Evolutionary conservation across 2,113 vertebrate genomes (phyloP).

Genomic region (Paedocypris sp.): DNA sequence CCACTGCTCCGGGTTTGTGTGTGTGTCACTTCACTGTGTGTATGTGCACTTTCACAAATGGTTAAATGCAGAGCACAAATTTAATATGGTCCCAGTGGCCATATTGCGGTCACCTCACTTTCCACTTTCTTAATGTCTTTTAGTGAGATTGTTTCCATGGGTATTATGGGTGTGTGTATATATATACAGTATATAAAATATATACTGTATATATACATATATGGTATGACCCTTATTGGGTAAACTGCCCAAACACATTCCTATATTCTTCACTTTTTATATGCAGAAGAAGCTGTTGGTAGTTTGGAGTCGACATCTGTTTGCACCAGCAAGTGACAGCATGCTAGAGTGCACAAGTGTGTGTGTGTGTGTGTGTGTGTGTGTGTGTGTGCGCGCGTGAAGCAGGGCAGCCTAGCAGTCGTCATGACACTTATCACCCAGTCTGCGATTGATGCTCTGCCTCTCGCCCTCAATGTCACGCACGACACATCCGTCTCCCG

Average conservation of each 20-base stretch:
- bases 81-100: too few relatives aligned
- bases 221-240: not conserved
- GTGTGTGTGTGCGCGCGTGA: conserved; percentile 2
- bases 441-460: conserved; percentile 38
- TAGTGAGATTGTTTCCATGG: too few relatives aligned
- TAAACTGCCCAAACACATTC: not conserved
- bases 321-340: not conserved
- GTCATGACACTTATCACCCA: conserved; percentile 24
- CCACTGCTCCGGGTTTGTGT: too few relatives aligned
- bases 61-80: too few relatives aligned
- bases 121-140: too few relatives aligned
- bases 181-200: too few relatives aligned
- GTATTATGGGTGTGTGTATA: too few relatives aligned
- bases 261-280: not conserved
- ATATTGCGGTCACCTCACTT: too few relatives aligned
- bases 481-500: conserved; percentile 54
- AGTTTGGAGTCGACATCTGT: not conserved
- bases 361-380: too few relatives aligned
- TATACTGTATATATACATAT: too few relatives aligned
- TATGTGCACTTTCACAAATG: too few relatives aligned
- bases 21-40: too few relatives aligned
- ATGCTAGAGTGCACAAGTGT: conserved; percentile 9
- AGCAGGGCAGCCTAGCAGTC: not conserved
- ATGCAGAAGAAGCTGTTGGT: not conserved
- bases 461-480: conserved; percentile 46